These are phyloP conservation scores for Peribatodes rhomboidaria DNA, from an alignment of 2,888 invertebrate genomes.

Conservation along the genomic window DNA sequence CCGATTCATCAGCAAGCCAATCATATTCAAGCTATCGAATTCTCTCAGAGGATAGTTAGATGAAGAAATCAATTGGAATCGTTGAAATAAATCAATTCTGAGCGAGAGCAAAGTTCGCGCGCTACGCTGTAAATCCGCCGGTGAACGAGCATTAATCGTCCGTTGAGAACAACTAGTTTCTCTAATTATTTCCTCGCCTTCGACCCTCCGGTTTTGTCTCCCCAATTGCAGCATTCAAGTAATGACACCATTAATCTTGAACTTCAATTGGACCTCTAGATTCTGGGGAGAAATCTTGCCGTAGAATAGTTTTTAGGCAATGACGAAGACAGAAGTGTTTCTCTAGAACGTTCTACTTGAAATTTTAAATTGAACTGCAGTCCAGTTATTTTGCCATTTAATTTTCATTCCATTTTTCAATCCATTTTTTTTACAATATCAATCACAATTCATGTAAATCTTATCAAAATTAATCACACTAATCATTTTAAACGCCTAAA, in stretches of 20 bases:
- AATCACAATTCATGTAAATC: too few relatives aligned
- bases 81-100: conserved; percentile 36
- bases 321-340: conserved; percentile 2
- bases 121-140: conserved; percentile 64
- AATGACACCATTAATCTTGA: conserved; percentile 64
- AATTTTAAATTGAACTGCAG: not conserved
- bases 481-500: too few relatives aligned
- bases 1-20: not conserved
- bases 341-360: not conserved
- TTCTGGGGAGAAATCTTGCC: conserved; percentile 28
- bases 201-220: conserved; percentile 71
- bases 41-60: conserved; percentile 12
- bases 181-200: conserved; percentile 77
- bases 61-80: conserved; percentile 32
- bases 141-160: conserved; percentile 78
- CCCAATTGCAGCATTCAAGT: conserved; percentile 63
- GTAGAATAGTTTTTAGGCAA: conserved; percentile 23
- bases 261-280: conserved; percentile 55
- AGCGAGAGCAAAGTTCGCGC: conserved; percentile 59
- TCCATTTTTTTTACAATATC: too few relatives aligned
- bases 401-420: too few relatives aligned
- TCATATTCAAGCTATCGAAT: conserved; percentile 5
- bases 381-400: too few relatives aligned
- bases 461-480: not conserved
- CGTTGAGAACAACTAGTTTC: conserved; percentile 72